Percentiles rank a stretch among this genome's conserved stretches.
Conservation (phyloP, 2,113 vertebrate genomes). For the Oryzias celebensis region DNA sequence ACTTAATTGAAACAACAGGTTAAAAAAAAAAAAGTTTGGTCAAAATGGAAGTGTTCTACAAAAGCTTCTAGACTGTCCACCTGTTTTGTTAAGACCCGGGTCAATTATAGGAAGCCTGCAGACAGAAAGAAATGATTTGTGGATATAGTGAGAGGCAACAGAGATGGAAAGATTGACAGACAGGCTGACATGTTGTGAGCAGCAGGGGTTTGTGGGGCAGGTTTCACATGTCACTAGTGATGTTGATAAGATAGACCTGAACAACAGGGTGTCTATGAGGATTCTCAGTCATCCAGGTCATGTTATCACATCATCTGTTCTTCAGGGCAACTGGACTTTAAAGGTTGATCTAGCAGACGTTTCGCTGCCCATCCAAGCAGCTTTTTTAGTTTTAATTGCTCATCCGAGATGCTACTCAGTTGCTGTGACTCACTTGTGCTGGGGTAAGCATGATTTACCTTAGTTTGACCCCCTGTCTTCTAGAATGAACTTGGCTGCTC, state of each 20-base stretch:
- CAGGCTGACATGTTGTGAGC: constrained; percentile 51
- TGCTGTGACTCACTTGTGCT: constrained; percentile 21
- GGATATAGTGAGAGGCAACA: constrained; percentile 15
- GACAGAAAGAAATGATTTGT: constrained; percentile 8
- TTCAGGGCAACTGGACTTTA: too few species aligned
- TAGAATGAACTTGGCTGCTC: constrained; percentile 53
- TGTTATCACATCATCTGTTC: too few species aligned
- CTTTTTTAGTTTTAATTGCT: too few species aligned
- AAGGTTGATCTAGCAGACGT: too few species aligned
- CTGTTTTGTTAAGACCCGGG: constrained; percentile 14
- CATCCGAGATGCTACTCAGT: background rate
- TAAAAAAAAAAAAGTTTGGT: too few species aligned
- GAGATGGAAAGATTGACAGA: constrained; percentile 40
- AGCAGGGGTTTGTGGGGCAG: constrained; percentile 25
- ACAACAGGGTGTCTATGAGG: constrained; percentile 25
- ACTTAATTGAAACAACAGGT: too few species aligned
- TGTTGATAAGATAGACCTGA: constrained; percentile 41
- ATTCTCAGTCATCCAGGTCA: too few species aligned
- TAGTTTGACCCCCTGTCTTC: constrained; percentile 51
- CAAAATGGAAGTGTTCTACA: too few species aligned
- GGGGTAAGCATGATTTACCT: constrained; percentile 50
- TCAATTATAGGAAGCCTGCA: constrained; percentile 19
- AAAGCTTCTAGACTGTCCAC: background rate
- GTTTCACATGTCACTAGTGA: constrained; percentile 47
- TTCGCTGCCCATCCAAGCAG: too few species aligned